Evolutionary conservation across 1,140 invertebrate species (phyloP).

Genomic region (Trissolcus basalis): DNA sequence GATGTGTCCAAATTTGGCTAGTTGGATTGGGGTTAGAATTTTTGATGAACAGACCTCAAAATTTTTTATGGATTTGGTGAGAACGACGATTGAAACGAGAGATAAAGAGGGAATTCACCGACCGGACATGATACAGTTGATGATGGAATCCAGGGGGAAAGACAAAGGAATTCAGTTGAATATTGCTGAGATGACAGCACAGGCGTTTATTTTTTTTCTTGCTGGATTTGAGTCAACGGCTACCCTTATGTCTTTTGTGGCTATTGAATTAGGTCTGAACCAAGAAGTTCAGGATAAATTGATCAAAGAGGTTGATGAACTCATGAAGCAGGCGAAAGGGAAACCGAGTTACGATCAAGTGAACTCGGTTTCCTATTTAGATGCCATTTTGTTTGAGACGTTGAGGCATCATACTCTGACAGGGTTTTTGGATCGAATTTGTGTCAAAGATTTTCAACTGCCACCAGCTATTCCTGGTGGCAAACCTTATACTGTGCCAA

Average conservation of each 20-base stretch:
- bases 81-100: conserved; percentile 73
- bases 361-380: conserved; percentile 17
- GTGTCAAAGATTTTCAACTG: neutral
- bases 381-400: conserved; percentile 7
- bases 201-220: neutral
- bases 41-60: neutral
- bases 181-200: neutral
- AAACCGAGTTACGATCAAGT: conserved; percentile 19
- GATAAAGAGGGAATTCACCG: conserved; percentile 71
- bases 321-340: conserved; percentile 12
- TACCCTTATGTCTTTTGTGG: conserved; percentile 73
- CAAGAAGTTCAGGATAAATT: conserved; percentile 77
- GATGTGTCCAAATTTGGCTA: conserved; percentile 11
- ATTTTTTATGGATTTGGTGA: conserved; percentile 52
- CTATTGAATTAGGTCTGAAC: conserved; percentile 77
- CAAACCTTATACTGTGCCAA: neutral
- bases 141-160: conserved; percentile 70
- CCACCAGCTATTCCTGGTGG: conserved; percentile 1
- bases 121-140: conserved; percentile 76
- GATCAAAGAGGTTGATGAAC: conserved; percentile 12
- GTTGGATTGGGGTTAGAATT: neutral
- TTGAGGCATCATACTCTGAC: neutral
- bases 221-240: conserved; percentile 52
- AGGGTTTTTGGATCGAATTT: neutral
- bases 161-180: neutral